Conservation (phyloP, 2,888 invertebrate species). For the Maniola hyperantus region DNA sequence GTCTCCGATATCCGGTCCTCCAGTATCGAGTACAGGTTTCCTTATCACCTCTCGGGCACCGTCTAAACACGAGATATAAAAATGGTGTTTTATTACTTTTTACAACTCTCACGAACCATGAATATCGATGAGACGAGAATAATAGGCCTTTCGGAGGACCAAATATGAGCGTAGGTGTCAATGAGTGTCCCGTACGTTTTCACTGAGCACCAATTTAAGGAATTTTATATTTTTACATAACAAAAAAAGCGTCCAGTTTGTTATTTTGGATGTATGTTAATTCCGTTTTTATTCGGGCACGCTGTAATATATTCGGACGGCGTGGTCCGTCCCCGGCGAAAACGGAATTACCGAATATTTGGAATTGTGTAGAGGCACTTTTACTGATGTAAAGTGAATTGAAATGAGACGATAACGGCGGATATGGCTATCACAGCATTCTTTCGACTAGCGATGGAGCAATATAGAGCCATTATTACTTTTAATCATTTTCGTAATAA, state of each 20-base stretch:
- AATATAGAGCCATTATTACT: constrained; percentile 3
- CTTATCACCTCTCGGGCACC: constrained; percentile 79
- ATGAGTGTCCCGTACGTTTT: constrained; percentile 57
- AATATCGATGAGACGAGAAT: constrained; percentile 73
- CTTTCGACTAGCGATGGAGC: neutral
- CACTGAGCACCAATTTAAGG: constrained; percentile 64
- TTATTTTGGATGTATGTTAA: constrained; percentile 67
- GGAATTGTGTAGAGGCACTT: constrained; percentile 66
- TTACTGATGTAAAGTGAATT: constrained; percentile 68
- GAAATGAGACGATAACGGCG: constrained; percentile 54
- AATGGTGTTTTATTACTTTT: constrained; percentile 79
- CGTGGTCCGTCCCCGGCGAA: constrained; percentile 61
- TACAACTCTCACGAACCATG: constrained; percentile 69
- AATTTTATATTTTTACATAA: constrained; percentile 66
- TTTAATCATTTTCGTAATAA: neutral
- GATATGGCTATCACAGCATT: constrained; percentile 50
- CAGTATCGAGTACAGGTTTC: constrained; percentile 74
- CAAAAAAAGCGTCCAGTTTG: constrained; percentile 58
- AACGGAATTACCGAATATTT: constrained; percentile 69
- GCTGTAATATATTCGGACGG: constrained; percentile 63
- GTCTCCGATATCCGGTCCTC: constrained; percentile 78
- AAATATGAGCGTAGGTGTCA: constrained; percentile 74
- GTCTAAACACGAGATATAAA: constrained; percentile 81
- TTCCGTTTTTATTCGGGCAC: constrained; percentile 61
- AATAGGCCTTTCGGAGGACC: constrained; percentile 58